Base-by-base conservation (phyloP, 1,140 invertebrate genomes). In the Andricus grossulariae region DNA sequence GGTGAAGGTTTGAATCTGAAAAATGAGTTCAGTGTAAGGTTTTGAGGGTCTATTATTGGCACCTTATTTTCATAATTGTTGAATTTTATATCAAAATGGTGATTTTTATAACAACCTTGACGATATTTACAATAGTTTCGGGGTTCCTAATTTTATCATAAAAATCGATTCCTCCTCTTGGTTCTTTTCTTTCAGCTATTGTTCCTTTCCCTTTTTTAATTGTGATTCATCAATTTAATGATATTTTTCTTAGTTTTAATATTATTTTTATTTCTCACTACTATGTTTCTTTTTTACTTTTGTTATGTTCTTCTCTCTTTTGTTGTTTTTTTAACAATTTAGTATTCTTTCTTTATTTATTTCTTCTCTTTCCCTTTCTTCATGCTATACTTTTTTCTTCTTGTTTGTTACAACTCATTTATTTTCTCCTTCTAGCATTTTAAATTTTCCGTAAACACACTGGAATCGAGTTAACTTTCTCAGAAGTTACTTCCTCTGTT, bases 31-130 rank as follows among this genome's bases (percentile, higher is more conserved):
- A 10, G 39, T 45, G 10, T 45, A 10, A 11, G 39, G 39, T 66
- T 66, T 32, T 15, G 4, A 15, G 60, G 16, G 60, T 66, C 60
- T 12, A 45, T 11, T 45, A 10, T 10, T 66, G 32, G 25, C 25
- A 45, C n/a, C 60, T 25, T 39, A 66, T 13, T 66, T 39, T 21
- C 12, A 13, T 66, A 45, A 66, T 10, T 45, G 39, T 45, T 45
- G 39, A 45, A 11, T 45, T 11, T 45, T 0, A 10, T 45, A 45
- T 66, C 32, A 66, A 66, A 66, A 45, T 66, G 32, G 60, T 15
- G 21, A 32, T 39, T 32, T 57, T 57, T 57, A 19, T 39, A 66
- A 66, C 60, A 66, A 66, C 60, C 60, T 66, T 66, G 60, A 16
- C 39, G 60, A 66, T 66, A 66, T 66, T 66, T 66, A 66, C 60